Evolutionary conservation across 2,113 vertebrate genomes (phyloP), one percentile per base, ranked within the genome.

Genomic region (Oplegnathus fasciatus): DNA sequence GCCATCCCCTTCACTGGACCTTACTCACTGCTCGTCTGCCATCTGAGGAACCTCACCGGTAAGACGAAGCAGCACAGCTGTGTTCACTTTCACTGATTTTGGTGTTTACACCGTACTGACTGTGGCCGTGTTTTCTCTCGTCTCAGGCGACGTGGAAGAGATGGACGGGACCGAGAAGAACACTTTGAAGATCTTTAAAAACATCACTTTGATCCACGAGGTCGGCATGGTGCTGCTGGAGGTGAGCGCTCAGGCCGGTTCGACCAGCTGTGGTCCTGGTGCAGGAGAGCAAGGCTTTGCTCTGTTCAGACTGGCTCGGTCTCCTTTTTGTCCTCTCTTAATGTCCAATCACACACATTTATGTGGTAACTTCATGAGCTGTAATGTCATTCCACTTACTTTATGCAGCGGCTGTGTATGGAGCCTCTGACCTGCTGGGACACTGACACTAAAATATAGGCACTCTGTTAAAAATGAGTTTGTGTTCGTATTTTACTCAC

Each of bases 1-100:
- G 98, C 97, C 78, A 97, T 99, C 85, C 98, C 98, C 0, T 99
- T 98, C 61, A 97, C 97, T 0, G 98, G 97, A 14, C 97, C 98
- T 11, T 98, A 99, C 86, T 96, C 94, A 6, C 87, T 99, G 82
- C 97, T 99, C 18, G 96, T 65, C 67, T 97, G 96, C 87, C 98
- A 99, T 83, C 96, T 99, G 1, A 97, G 97, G 65, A 98, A 96
- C 83, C 94, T 99, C 81, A 98, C 98, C 0, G 98, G 98, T 98
- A 13, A 82, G 80, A 18, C 11, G 6, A 6, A 37, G 34, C 34
- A n/a, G n/a, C 11, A 5, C 5, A 24, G 5, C 4, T 42, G 42
- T 55, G 75, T 66, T 26, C 14, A 30, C 37, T 26, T 8, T 60
- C 44, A 17, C 1, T 32, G 4, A 10, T 15, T 50, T 6, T 2